These are phyloP conservation scores for Perccottus glenii DNA, from an alignment of 2,113 vertebrate species.

Conservation along the genomic window DNA sequence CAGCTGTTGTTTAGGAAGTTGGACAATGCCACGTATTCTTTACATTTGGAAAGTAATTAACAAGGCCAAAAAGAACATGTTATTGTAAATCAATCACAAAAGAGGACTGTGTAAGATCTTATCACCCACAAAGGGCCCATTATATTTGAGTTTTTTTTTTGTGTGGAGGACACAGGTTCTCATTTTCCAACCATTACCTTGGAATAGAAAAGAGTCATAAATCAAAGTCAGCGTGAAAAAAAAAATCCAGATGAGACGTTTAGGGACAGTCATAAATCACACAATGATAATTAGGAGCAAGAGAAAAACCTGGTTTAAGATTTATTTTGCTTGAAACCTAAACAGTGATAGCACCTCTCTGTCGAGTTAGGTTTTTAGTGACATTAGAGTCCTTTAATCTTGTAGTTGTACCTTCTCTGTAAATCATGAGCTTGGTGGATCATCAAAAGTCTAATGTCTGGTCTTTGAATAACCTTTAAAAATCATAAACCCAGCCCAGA, in stretches of 20 bases:
- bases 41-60: background rate
- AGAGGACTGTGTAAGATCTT: background rate
- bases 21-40: no score
- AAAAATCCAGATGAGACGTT: conserved; percentile 19
- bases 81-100: background rate
- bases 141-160: conserved; percentile 14
- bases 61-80: background rate
- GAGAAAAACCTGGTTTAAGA: background rate
- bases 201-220: conserved; percentile 30
- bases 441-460: background rate
- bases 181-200: conserved; percentile 23
- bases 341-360: background rate
- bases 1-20: no score
- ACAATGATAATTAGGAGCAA: conserved; percentile 3
- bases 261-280: conserved; percentile 29
- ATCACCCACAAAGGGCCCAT: conserved; percentile 6
- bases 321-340: background rate
- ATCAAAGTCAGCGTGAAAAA: conserved; percentile 13
- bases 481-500: conserved; percentile 4
- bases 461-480: conserved; percentile 15
- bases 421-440: background rate
- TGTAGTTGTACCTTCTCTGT: background rate
- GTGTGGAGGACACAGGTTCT: conserved; percentile 2
- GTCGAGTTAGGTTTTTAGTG: no score
- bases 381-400: background rate